Evolutionary conservation across 2,888 invertebrate genomes (phyloP).

Genomic region (Zaprionus bogoriensis): DNA sequence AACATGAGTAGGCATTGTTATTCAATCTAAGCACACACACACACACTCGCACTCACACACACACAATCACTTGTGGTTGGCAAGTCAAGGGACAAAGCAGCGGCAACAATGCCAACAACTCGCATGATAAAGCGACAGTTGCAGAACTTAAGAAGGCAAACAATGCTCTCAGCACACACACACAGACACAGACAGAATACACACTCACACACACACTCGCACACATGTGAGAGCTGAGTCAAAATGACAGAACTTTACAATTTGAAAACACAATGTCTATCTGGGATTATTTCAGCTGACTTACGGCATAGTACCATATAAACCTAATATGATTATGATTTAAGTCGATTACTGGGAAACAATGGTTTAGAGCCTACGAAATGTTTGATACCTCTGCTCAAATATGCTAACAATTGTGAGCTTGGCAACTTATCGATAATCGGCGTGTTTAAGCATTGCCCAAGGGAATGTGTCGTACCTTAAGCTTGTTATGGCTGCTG

Average conservation of each 20-base stretch:
- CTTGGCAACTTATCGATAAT: too few relatives aligned
- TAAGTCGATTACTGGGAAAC: neutral
- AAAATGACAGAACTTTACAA: conserved; percentile 1
- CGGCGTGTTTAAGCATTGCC: too few relatives aligned
- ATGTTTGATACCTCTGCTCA: neutral
- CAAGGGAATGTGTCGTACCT: too few relatives aligned
- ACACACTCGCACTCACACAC: neutral
- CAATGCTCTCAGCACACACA: conserved; percentile 2
- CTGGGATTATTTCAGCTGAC: neutral
- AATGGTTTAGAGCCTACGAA: neutral
- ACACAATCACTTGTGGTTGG: conserved; percentile 35
- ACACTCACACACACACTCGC: neutral
- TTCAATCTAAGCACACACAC: conserved; percentile 25
- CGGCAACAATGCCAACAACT: conserved; percentile 28
- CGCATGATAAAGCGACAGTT: conserved; percentile 21
- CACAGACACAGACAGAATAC: neutral
- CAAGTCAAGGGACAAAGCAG: conserved; percentile 28
- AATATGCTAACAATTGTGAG: too few relatives aligned
- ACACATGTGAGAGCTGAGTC: neutral
- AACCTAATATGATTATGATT: neutral
- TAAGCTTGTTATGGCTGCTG: too few relatives aligned
- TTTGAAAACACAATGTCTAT: neutral
- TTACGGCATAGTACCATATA: neutral
- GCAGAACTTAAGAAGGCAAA: conserved; percentile 22
- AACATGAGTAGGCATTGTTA: conserved; percentile 22